Percentiles rank a stretch among this genome's conserved stretches.
phyloP scores from a whole-genome alignment of 2,888 invertebrate species.

The Rhimphoctona megacephalus region DNA sequence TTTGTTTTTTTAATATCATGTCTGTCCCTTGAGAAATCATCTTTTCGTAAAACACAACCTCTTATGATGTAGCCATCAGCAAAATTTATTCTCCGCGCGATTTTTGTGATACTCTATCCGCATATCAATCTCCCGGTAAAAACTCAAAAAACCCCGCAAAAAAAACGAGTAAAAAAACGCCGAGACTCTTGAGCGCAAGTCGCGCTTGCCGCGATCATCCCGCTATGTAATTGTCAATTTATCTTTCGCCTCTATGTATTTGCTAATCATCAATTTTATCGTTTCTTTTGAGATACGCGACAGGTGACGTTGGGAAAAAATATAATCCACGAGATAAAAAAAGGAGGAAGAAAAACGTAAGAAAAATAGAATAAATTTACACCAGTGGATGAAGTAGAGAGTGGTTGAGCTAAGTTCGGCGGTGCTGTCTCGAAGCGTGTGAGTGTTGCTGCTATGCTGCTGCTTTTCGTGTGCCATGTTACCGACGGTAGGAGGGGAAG shows the following conservation, averaged over 20 bases:
- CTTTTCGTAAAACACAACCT: constrained; percentile 6
- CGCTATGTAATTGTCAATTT: constrained; percentile 7
- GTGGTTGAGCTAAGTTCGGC: constrained; percentile 51
- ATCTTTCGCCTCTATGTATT: constrained; percentile 25
- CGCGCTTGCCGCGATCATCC: background rate
- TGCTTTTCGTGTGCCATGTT: constrained; percentile 69
- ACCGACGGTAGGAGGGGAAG: constrained; percentile 53
- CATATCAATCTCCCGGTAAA: constrained; percentile 8
- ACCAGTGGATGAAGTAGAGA: constrained; percentile 7
- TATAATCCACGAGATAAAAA: constrained; percentile 33
- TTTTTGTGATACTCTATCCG: background rate
- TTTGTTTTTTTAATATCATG: background rate
- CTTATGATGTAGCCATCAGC: background rate
- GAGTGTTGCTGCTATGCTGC: constrained; percentile 60
- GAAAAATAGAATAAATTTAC: constrained; percentile 2
- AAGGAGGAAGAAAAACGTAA: background rate
- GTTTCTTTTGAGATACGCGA: constrained; percentile 47
- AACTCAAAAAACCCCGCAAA: background rate
- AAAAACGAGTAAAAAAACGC: background rate
- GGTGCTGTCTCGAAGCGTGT: constrained; percentile 59
- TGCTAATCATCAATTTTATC: constrained; percentile 10
- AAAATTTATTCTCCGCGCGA: constrained; percentile 34
- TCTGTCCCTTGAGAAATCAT: constrained; percentile 9
- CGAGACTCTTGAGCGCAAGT: background rate
- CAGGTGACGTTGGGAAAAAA: constrained; percentile 57